Evolutionary conservation across 2,888 invertebrate genomes (phyloP).

Genomic region (Empis livida): DNA sequence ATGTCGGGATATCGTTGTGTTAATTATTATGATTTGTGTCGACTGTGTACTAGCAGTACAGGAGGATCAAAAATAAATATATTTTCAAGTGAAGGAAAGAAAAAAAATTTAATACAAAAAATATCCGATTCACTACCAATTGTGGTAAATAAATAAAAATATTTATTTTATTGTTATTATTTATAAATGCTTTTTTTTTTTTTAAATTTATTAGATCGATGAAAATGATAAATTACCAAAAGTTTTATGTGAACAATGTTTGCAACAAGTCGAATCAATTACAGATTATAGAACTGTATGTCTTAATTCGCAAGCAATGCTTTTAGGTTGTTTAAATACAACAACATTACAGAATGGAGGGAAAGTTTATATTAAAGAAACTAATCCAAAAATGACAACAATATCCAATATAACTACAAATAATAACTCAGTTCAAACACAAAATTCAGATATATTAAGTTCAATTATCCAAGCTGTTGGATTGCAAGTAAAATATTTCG

Average conservation of each 20-base stretch:
- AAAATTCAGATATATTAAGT: conserved; percentile 26
- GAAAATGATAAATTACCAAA: conserved; percentile 58
- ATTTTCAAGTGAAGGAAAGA: conserved; percentile 51
- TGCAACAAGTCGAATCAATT: conserved; percentile 47
- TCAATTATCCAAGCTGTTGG: conserved; percentile 35
- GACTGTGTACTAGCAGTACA: conserved; percentile 51
- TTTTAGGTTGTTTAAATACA: conserved; percentile 51
- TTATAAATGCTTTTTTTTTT: background rate
- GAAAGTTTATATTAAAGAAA: conserved; percentile 46
- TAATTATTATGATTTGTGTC: conserved; percentile 57
- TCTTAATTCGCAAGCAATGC: conserved; percentile 50
- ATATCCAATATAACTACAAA: conserved; percentile 7
- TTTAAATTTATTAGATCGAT: conserved; percentile 37
- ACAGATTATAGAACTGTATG: conserved; percentile 50
- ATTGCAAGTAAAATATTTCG: conserved; percentile 23
- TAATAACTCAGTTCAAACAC: conserved; percentile 4
- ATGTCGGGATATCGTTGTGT: conserved; percentile 58
- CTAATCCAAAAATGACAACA: conserved; percentile 14
- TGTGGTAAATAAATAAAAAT: conserved; percentile 36
- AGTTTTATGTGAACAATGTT: conserved; percentile 50
- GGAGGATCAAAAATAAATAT: conserved; percentile 51
- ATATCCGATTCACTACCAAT: conserved; percentile 51
- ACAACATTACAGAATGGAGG: conserved; percentile 49
- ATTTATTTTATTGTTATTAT: background rate
- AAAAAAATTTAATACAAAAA: conserved; percentile 49